Evolutionary conservation across 2,888 invertebrate species (phyloP).

Genomic region (Hoplodrina blanda): DNA sequence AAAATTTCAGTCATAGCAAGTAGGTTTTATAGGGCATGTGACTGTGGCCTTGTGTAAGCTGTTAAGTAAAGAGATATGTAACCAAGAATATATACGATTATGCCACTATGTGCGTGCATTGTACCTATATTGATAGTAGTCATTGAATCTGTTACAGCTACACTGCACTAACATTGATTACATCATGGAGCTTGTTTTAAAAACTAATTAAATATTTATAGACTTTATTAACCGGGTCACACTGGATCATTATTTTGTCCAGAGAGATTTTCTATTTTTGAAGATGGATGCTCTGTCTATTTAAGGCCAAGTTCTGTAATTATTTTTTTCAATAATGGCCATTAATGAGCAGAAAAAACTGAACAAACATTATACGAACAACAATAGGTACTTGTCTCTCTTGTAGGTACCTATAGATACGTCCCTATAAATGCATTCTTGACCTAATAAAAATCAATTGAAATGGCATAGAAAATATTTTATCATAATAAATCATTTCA

Average conservation of each 20-base stretch:
- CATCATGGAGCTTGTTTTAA: conserved; percentile 35
- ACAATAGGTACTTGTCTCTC: not conserved
- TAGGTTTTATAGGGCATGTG: conserved; percentile 38
- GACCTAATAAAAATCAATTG: conserved; percentile 30
- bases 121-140: conserved; percentile 36
- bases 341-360: not conserved
- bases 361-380: not conserved
- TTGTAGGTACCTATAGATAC: too few species aligned
- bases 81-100: conserved; percentile 42
- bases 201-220: conserved; percentile 44
- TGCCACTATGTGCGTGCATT: conserved; percentile 17
- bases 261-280: conserved; percentile 10
- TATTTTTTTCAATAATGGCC: not conserved
- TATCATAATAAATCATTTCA: too few species aligned
- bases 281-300: not conserved
- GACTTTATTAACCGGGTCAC: conserved; percentile 33
- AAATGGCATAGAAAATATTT: conserved; percentile 10
- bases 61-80: conserved; percentile 42
- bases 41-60: conserved; percentile 55
- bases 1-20: conserved; percentile 27
- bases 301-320: not conserved
- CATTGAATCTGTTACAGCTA: conserved; percentile 39
- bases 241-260: conserved; percentile 22
- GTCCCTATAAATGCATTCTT: conserved; percentile 1
- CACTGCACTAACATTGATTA: conserved; percentile 33